A percentile compares a stretch with the other conserved stretches of the same genome.
phyloP scores from a whole-genome alignment of 2,113 vertebrate genomes.

The Choloepus hoffmanni region DNA sequence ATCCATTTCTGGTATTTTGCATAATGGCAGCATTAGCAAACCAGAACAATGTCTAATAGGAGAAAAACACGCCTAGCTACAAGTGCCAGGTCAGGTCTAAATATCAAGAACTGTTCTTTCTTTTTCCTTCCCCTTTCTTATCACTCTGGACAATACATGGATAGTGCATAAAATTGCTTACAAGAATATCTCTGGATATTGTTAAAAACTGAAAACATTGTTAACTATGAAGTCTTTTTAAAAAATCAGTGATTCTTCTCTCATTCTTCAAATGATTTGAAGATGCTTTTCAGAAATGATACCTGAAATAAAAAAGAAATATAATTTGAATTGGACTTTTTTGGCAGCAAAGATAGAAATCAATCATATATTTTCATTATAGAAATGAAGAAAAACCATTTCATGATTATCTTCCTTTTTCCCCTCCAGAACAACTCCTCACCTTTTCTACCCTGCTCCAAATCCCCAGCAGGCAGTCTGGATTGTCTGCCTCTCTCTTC shows the following conservation, averaged over 20 bases:
- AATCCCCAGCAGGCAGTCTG: no score
- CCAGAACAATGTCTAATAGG: background rate
- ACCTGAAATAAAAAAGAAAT: background rate
- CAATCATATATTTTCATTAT: slow-evolving; percentile 33
- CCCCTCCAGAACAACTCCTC: background rate
- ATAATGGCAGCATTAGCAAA: no score
- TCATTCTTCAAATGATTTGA: slow-evolving; percentile 8
- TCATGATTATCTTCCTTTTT: background rate
- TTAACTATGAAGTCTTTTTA: background rate
- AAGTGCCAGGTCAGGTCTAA: background rate
- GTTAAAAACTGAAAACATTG: background rate
- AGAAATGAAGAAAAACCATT: background rate
- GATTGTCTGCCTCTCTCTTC: background rate
- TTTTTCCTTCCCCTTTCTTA: background rate
- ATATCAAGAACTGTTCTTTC: background rate
- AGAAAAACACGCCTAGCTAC: background rate
- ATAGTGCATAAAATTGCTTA: background rate
- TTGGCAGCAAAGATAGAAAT: background rate
- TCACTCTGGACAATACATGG: background rate
- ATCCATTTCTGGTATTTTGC: no score
- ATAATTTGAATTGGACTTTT: background rate
- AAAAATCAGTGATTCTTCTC: background rate
- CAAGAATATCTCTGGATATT: background rate
- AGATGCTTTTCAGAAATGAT: background rate
- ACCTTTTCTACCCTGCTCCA: background rate